Percentiles rank a stretch among this genome's conserved stretches.
Evolutionary conservation across 2,113 vertebrate genomes (phyloP).

Genomic region (Proteles cristata): DNA sequence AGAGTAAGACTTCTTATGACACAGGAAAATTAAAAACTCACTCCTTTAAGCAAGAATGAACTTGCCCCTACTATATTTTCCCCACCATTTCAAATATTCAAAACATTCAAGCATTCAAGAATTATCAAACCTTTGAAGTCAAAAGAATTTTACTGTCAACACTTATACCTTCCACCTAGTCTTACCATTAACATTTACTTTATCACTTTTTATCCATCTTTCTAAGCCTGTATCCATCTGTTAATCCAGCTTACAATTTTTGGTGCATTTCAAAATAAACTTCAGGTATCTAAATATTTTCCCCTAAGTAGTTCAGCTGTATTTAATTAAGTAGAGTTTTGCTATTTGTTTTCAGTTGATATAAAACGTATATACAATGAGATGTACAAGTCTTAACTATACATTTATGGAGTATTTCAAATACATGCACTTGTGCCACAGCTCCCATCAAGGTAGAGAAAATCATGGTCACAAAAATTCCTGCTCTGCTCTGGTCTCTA

Average conservation of each 20-base stretch:
- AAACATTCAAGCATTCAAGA: neutral
- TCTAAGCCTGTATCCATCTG: neutral
- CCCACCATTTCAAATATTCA: neutral
- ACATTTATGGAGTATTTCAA: neutral
- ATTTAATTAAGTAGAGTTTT: neutral
- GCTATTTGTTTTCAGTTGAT: neutral
- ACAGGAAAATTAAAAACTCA: constrained; percentile 14
- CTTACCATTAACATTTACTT: neutral
- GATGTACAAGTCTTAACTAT: neutral
- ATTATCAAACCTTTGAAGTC: neutral
- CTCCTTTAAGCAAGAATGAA: neutral
- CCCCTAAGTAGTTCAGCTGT: neutral
- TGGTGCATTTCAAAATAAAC: constrained; percentile 47
- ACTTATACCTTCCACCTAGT: neutral
- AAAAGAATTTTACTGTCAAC: constrained; percentile 10
- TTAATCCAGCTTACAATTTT: neutral
- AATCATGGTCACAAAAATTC: neutral
- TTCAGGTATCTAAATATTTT: neutral
- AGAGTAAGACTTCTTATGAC: neutral
- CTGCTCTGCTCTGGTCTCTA: neutral
- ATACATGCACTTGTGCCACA: neutral
- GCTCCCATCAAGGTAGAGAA: neutral
- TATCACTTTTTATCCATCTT: neutral
- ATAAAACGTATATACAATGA: neutral
- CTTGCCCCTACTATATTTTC: neutral